Conservation (phyloP, 1,140 invertebrate genomes). For the Zaprionus vittiger region DNA sequence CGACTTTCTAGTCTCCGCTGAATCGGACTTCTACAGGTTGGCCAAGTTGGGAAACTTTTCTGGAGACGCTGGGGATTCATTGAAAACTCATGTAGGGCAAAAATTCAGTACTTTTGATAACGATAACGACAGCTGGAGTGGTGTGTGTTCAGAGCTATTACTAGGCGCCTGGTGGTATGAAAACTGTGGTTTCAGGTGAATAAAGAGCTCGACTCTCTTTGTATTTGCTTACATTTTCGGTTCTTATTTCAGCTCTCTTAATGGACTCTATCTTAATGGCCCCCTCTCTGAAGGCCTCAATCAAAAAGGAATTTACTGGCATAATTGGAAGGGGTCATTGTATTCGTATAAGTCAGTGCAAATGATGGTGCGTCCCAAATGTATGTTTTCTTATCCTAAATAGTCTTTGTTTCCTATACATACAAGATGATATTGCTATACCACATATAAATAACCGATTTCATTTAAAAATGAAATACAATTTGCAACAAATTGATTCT, state of each 20-base stretch:
- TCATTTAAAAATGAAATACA: slow-evolving; percentile 1
- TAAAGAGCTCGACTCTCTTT: not conserved
- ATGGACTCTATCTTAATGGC: slow-evolving; percentile 2
- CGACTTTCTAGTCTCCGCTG: not conserved
- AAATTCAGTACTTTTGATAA: slow-evolving; percentile 17
- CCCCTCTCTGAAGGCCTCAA: not conserved
- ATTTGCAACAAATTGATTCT: not conserved
- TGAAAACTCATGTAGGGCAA: not conserved
- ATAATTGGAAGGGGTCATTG: not conserved
- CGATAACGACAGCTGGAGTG: not conserved
- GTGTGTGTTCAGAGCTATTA: not conserved
- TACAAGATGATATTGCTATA: not conserved
- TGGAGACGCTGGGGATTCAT: slow-evolving; percentile 11
- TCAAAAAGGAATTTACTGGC: slow-evolving; percentile 14
- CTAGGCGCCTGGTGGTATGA: slow-evolving; percentile 14
- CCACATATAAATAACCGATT: not conserved
- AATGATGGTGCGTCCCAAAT: slow-evolving; percentile 17
- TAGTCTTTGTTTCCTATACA: not conserved
- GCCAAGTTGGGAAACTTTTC: slow-evolving; percentile 7
- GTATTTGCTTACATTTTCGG: not conserved
- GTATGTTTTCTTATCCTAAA: not conserved
- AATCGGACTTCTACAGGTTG: slow-evolving; percentile 1
- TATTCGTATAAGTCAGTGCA: slow-evolving; percentile 11
- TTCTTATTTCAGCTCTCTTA: not conserved
- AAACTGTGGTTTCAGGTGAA: not conserved